These are phyloP conservation scores for Caenorhabditis sinica DNA, from an alignment of 2,888 invertebrate species.

Conservation along the genomic window DNA sequence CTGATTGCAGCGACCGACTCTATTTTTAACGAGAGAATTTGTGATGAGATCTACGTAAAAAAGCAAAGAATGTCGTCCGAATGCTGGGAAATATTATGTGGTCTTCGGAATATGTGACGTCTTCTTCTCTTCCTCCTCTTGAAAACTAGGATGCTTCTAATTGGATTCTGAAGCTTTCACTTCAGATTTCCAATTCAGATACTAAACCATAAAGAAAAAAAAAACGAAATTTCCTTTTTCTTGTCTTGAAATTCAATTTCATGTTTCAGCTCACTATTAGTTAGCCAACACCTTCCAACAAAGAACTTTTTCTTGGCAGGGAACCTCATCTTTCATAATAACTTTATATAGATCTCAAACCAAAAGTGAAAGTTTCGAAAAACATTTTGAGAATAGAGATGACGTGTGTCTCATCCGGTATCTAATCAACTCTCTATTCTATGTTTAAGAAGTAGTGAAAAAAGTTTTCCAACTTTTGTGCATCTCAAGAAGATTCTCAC, in stretches of 20 bases:
- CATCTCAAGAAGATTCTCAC: neutral
- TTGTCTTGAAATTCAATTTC: slow-evolving; percentile 8
- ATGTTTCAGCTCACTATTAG: neutral
- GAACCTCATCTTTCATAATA: neutral
- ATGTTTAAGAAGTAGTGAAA: neutral
- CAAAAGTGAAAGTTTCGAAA: slow-evolving; percentile 7
- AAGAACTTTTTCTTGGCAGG: neutral
- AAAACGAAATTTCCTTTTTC: slow-evolving; percentile 4
- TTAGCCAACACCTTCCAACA: neutral
- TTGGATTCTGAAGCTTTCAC: slow-evolving; percentile 17
- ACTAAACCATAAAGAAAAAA: neutral
- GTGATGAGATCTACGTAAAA: slow-evolving; percentile 16
- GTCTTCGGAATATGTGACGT: slow-evolving; percentile 36
- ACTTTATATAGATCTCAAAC: neutral
- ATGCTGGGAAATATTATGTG: slow-evolving; percentile 23
- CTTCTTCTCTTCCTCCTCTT: slow-evolving; percentile 9
- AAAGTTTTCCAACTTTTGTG: neutral
- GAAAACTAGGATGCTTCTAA: slow-evolving; percentile 12
- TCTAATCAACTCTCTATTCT: slow-evolving; percentile 49
- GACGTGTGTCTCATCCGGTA: slow-evolving; percentile 47
- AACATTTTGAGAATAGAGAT: slow-evolving; percentile 33
- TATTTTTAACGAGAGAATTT: slow-evolving; percentile 9
- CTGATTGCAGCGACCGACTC: neutral
- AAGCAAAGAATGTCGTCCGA: slow-evolving; percentile 4
- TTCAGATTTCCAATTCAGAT: slow-evolving; percentile 22